phyloP scores from a whole-genome alignment of 2,888 invertebrate species.

The Onchidella celtica region DNA sequence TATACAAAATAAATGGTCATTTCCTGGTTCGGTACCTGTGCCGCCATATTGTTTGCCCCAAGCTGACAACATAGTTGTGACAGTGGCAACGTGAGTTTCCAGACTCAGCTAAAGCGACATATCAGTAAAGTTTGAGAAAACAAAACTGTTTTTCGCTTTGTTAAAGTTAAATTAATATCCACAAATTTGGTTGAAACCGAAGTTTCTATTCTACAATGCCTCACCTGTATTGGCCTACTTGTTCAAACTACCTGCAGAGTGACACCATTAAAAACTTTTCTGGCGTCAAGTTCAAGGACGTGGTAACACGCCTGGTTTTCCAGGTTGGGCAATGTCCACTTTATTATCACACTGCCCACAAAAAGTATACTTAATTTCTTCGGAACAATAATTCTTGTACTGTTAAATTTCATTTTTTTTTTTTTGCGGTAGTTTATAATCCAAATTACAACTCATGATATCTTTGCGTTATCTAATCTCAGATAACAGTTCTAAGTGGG shows the following conservation, averaged over 20 bases:
- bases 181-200: too few species aligned
- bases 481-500: too few species aligned
- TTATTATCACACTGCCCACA: too few species aligned
- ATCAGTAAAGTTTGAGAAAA: neutral
- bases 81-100: neutral
- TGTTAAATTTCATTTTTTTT: too few species aligned
- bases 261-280: slow-evolving; percentile 26
- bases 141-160: too few species aligned
- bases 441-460: too few species aligned
- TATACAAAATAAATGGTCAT: slow-evolving; percentile 11
- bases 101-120: neutral
- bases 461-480: too few species aligned
- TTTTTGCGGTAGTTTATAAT: too few species aligned
- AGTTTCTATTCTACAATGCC: neutral
- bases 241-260: slow-evolving; percentile 24
- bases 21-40: slow-evolving; percentile 47
- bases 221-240: slow-evolving; percentile 26
- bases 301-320: neutral
- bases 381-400: too few species aligned
- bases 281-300: slow-evolving; percentile 45
- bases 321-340: slow-evolving; percentile 9
- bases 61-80: slow-evolving; percentile 16
- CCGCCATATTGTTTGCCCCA: slow-evolving; percentile 39
- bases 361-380: too few species aligned
- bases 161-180: too few species aligned